Evolutionary conservation across 1,140 invertebrate species (phyloP).

Genomic region (Panulirus ornatus): DNA sequence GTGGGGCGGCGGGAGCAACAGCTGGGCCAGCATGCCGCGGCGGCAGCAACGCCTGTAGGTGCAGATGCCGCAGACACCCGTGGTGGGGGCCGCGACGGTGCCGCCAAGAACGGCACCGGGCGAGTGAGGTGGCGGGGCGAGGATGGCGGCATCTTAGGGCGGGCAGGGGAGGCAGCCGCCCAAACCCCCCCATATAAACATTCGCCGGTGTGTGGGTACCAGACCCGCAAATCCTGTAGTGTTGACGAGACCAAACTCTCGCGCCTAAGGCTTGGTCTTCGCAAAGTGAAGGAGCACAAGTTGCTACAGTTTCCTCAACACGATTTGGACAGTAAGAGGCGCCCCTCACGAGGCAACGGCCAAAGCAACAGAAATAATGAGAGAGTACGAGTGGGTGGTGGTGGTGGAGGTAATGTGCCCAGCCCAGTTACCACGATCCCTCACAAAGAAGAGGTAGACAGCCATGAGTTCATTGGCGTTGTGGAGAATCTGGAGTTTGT

Average conservation of each 20-base stretch:
- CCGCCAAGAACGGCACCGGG: neutral
- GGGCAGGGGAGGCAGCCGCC: conserved; percentile 13
- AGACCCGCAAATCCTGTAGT: conserved; percentile 58
- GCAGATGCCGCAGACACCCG: neutral
- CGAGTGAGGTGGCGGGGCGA: conserved; percentile 12
- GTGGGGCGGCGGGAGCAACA: conserved; percentile 12
- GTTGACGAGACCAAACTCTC: conserved; percentile 53
- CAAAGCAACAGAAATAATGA: conserved; percentile 5
- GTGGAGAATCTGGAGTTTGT: conserved; percentile 42
- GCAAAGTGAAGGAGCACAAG: conserved; percentile 40
- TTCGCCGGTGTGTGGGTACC: conserved; percentile 29
- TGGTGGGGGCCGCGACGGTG: neutral
- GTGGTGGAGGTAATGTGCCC: neutral
- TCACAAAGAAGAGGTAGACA: neutral
- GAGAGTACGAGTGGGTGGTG: neutral
- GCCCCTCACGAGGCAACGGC: neutral
- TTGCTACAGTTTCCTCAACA: conserved; percentile 32
- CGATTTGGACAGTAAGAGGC: neutral
- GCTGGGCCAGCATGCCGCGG: conserved; percentile 24
- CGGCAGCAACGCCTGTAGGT: neutral
- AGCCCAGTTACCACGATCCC: neutral
- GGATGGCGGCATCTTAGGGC: neutral
- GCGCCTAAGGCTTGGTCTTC: conserved; percentile 26
- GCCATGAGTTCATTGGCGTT: conserved; percentile 13
- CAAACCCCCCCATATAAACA: neutral